Base-by-base conservation (phyloP, 2,888 invertebrate species). In the Pogonocherus hispidulus region DNA sequence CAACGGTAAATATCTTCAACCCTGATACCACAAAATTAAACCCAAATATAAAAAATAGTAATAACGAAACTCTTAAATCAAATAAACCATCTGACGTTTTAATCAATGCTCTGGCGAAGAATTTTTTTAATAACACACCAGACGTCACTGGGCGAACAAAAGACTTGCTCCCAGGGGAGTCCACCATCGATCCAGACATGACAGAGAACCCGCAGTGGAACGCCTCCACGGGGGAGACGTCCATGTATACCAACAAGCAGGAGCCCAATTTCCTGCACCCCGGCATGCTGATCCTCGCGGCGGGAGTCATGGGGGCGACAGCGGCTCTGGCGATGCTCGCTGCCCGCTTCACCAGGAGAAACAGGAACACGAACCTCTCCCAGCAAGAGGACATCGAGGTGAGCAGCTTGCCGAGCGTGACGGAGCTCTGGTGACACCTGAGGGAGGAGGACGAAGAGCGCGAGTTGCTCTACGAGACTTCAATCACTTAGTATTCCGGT, bases 401-500 rank as follows among this genome's bases (percentile, higher is more conserved):
- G 83, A 86, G 85, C 77, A 86, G 86, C 73, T 78, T 88, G 73
- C 86, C 87, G 37, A 90, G 91, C 66, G 90, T 91, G 57, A 88
- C 90, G 52, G 91, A 92, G 79, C 87, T 92, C 70, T 92, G 92
- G 92, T 92, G 92, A 92, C 91, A 89, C 82, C 84, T 89, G 82
- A 87, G 88, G 78, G 87, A 76, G 68, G 87, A 87, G 67, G 83
- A 81, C 85, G 89, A 89, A 46, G 85, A 89, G 86, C 86, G 88
- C 86, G 86, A 78, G 56, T 69, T 77, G 46, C 79, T 83, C 65
- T 89, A 79, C 63, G 76, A 78, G 67, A 80, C 78, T 69, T 78
- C 78, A 67, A 74, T 80, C 69, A 88, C 83, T 69, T 81, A 76
- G 41, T 27, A n/a, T n/a, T n/a, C n/a, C n/a, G n/a, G n/a, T n/a